Evolutionary conservation across 2,888 invertebrate species (phyloP).

Genomic region (Drosophila cyrtoloma): DNA sequence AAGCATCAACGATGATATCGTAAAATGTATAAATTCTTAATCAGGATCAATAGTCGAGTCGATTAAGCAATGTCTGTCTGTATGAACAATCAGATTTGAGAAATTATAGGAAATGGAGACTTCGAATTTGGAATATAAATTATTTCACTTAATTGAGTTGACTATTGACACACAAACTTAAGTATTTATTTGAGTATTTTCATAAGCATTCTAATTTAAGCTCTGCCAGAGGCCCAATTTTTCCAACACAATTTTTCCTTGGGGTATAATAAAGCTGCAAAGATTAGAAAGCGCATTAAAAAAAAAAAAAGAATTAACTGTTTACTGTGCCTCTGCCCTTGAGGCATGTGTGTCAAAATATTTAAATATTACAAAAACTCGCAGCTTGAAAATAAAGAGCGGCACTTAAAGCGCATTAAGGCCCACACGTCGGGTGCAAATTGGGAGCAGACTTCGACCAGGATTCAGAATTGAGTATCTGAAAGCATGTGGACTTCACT

Average conservation of each 20-base stretch:
- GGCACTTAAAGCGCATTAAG: constrained; percentile 57
- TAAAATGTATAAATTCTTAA: neutral
- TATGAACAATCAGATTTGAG: neutral
- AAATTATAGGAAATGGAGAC: neutral
- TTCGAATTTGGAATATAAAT: neutral
- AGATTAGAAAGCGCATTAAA: neutral
- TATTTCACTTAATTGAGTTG: neutral
- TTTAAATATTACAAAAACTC: neutral
- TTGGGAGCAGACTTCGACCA: constrained; percentile 2
- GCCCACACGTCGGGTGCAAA: constrained; percentile 4
- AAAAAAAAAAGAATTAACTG: neutral
- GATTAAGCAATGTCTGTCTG: neutral
- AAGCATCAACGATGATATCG: neutral
- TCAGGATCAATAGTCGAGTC: neutral
- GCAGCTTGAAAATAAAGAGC: neutral
- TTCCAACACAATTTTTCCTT: neutral
- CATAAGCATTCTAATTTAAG: neutral
- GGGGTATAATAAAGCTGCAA: neutral
- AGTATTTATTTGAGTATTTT: neutral
- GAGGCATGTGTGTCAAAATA: constrained; percentile 13
- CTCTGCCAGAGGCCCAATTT: neutral
- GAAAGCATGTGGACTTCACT: constrained; percentile 16
- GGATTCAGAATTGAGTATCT: neutral
- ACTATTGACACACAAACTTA: neutral
- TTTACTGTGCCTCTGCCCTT: constrained; percentile 1